phyloP scores from a whole-genome alignment of 2,113 vertebrate genomes.

The Corythaixoides concolor region DNA sequence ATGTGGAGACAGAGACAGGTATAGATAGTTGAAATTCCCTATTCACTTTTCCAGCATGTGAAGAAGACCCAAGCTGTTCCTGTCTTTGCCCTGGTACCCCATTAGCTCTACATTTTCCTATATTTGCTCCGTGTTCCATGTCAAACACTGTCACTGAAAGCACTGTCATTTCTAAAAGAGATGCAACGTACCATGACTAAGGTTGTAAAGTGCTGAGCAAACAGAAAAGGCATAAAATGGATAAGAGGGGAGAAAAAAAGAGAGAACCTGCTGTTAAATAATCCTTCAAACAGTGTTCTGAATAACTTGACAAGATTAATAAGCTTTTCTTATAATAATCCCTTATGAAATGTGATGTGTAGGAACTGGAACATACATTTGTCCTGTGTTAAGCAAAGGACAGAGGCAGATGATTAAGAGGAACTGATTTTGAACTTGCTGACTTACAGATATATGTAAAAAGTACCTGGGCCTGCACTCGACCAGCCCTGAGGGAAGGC shows the following conservation, averaged over 20 bases:
- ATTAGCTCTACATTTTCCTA: neutral
- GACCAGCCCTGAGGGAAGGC: neutral
- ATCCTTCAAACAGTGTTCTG: neutral
- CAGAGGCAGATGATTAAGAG: neutral
- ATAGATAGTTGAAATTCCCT: neutral
- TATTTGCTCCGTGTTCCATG: neutral
- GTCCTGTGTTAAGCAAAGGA: neutral
- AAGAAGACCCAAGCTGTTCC: neutral
- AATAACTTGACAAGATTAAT: conserved; percentile 41
- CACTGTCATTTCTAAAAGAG: neutral
- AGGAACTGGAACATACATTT: neutral
- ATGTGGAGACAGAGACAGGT: neutral
- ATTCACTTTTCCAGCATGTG: neutral
- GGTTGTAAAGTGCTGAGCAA: conserved; percentile 38
- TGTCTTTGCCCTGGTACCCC: neutral
- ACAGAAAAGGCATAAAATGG: conserved; percentile 21
- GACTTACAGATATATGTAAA: neutral
- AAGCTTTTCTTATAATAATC: conserved; percentile 23
- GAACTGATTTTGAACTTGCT: neutral
- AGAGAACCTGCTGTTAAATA: conserved; percentile 26
- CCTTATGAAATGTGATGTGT: neutral
- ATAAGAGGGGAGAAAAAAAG: neutral
- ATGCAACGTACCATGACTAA: neutral
- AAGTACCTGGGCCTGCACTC: neutral
- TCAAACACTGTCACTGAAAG: neutral